Base-by-base conservation (phyloP, 2,797 vertebrate genomes). In the Sebastes cheni region DNA sequence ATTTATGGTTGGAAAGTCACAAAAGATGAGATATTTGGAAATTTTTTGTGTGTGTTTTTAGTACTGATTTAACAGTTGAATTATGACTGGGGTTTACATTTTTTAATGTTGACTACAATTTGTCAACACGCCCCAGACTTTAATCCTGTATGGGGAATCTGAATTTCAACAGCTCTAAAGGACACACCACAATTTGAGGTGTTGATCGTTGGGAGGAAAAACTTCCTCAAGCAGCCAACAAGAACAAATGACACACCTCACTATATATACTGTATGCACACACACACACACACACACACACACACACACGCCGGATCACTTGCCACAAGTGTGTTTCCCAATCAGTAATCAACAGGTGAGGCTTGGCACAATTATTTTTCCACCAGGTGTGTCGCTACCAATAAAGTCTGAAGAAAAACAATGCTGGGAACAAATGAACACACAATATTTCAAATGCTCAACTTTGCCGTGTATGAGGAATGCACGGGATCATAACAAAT, bases 261-360 rank as follows among this genome's bases (percentile, higher is more conserved):
- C 13, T 60, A 13, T 46, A 67, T 5, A 20, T 8, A 60, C 36
- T 39, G 36, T 14, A 14, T 14, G 14, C 5, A 39, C 36, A 39
- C 36, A 39, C 2, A 36, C 4, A 36, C 34, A 11, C 10, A 36
- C 34, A 36, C 34, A 36, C 34, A 36, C 34, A 36, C 34, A 36
- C 34, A 36, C 36, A 34, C 34, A 36, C 46, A 39, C 1, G 6
- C 20, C 4, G n/a, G 29, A 30, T 66, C 54, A 50, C 55, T 67
- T 67, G 46, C 30, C 4, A 27, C 55, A 64, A 20, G 74, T 29
- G 56, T 78, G 60, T 80, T 73, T 80, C 58, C 52, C 32, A 80
- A 60, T 82, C 39, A 62, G 82, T 50, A 20, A 76, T 78, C 64
- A 86, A 20, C 29, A 56, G 60, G 62, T 7, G 52, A 80, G 77